These are phyloP conservation scores for Tragulus kanchil DNA, from an alignment of 2,113 vertebrate genomes.

Conservation along the genomic window DNA sequence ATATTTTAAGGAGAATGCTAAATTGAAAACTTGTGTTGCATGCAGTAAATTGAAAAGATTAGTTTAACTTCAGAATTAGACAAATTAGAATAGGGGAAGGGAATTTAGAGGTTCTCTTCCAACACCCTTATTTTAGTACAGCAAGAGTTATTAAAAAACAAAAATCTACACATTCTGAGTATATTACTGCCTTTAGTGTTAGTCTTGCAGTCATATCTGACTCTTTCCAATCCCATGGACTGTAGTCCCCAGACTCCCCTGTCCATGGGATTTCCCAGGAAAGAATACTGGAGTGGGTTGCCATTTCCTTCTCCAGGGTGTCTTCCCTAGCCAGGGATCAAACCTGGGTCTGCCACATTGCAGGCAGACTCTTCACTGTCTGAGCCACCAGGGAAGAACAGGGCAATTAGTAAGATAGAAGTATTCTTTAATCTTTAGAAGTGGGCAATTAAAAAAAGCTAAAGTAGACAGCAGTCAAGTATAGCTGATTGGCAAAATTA, in stretches of 20 bases:
- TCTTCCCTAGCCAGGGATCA: no score
- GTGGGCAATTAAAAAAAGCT: conserved; percentile 44
- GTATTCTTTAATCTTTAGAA: conserved; percentile 34
- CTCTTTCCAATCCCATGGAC: no score
- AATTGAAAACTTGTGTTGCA: conserved; percentile 41
- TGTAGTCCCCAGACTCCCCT: no score
- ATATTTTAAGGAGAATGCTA: conserved; percentile 57
- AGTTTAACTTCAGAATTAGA: conserved; percentile 59
- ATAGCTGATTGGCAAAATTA: conserved; percentile 50
- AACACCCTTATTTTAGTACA: conserved; percentile 36
- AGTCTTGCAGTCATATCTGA: no score
- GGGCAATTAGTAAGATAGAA: conserved; percentile 51
- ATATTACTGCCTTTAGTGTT: not conserved
- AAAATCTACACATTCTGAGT: not conserved
- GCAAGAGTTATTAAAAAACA: no score
- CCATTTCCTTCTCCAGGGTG: no score
- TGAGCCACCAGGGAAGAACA: not conserved
- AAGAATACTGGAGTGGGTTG: no score
- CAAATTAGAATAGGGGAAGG: conserved; percentile 42
- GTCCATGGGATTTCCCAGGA: no score
- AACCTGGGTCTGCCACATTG: no score
- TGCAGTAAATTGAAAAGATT: conserved; percentile 54
- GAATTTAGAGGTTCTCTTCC: conserved; percentile 44
- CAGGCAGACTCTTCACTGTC: no score
- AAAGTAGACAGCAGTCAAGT: conserved; percentile 17